A percentile compares a stretch with the other conserved stretches of the same genome.
These are phyloP conservation scores for Tetragnatha montana DNA, from an alignment of 2,888 invertebrate genomes.

Conservation along the genomic window DNA sequence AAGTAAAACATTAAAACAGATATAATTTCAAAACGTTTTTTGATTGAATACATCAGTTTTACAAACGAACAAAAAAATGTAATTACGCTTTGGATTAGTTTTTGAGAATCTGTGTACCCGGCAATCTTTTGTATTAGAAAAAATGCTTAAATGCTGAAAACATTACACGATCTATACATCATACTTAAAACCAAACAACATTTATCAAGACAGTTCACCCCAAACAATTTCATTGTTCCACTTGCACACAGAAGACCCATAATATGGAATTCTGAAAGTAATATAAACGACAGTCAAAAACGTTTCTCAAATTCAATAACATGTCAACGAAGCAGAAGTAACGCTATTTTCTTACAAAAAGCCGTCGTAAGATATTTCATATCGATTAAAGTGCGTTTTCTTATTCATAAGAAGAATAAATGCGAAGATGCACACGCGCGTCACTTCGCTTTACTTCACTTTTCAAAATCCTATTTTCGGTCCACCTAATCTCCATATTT, in stretches of 20 bases:
- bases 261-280: not conserved
- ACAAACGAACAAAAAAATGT: too few species aligned
- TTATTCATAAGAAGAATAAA: not conserved
- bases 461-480: not conserved
- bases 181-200: too few species aligned
- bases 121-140: too few species aligned
- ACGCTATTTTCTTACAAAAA: not conserved
- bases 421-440: not conserved
- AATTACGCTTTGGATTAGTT: too few species aligned
- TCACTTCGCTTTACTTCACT: too few species aligned
- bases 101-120: too few species aligned
- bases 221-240: not conserved
- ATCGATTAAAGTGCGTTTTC: not conserved
- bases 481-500: not conserved
- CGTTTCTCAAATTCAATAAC: not conserved
- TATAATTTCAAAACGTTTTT: too few species aligned
- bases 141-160: too few species aligned
- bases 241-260: not conserved
- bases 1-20: too few species aligned
- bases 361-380: not conserved
- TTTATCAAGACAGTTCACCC: not conserved
- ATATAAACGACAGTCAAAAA: not conserved
- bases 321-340: not conserved
- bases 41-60: too few species aligned
- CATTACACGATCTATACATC: too few species aligned